phyloP scores from a whole-genome alignment of 2,113 vertebrate species.

The Dascyllus trimaculatus region DNA sequence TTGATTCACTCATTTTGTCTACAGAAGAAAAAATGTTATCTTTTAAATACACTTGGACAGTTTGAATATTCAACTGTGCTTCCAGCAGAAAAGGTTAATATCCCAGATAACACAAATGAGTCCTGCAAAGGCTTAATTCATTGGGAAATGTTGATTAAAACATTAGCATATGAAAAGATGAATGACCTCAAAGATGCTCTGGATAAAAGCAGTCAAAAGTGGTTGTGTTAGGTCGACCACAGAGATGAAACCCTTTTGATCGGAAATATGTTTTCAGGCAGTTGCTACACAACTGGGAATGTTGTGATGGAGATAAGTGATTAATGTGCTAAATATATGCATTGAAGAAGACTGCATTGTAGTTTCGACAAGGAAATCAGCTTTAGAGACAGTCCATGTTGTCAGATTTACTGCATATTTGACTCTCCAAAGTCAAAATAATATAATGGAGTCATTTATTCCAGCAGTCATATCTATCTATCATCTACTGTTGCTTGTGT shows the following conservation, averaged over 20 bases:
- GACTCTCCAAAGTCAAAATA: conserved; percentile 30
- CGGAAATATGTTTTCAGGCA: conserved; percentile 31
- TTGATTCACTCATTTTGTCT: conserved; percentile 4
- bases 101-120: conserved; percentile 68
- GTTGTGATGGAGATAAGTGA: conserved; percentile 39
- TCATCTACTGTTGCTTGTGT: conserved; percentile 39
- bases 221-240: conserved; percentile 60
- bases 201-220: conserved; percentile 80
- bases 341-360: neutral
- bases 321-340: conserved; percentile 45
- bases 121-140: conserved; percentile 55
- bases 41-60: conserved; percentile 3
- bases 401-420: conserved; percentile 32
- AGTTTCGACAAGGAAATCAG: conserved; percentile 11
- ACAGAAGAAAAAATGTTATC: neutral
- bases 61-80: conserved; percentile 47
- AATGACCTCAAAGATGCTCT: conserved; percentile 72
- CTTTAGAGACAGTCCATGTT: conserved; percentile 11
- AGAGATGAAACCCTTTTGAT: conserved; percentile 47
- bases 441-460: conserved; percentile 1
- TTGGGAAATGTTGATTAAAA: conserved; percentile 76
- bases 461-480: conserved; percentile 16
- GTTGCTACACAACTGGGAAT: conserved; percentile 36
- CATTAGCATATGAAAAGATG: conserved; percentile 81
- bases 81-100: conserved; percentile 75